These are phyloP conservation scores for Ormyrus pomaceus DNA, from an alignment of 2,888 invertebrate genomes.

Conservation along the genomic window DNA sequence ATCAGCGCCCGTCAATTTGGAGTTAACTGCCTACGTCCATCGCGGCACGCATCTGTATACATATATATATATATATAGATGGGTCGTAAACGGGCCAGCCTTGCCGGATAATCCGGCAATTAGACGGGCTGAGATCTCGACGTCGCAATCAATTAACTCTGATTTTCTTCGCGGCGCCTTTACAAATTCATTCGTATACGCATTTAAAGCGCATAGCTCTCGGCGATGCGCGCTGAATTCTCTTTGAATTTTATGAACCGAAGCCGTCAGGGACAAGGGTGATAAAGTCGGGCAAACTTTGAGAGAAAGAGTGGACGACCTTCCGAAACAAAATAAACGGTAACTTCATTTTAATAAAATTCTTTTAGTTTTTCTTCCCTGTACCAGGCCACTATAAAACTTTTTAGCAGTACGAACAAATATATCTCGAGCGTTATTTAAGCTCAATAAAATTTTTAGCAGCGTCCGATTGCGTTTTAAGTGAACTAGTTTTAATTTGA, in stretches of 20 bases:
- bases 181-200: not conserved
- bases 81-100: not conserved
- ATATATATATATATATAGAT: no score
- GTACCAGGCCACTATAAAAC: no score
- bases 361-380: no score
- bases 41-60: not conserved
- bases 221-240: no score
- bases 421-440: not conserved
- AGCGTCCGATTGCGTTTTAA: not conserved
- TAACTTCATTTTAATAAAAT: no score
- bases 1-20: conserved; percentile 40
- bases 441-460: not conserved
- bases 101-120: conserved; percentile 33
- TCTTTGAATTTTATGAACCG: no score
- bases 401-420: no score
- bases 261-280: no score
- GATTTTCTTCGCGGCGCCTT: not conserved
- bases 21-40: conserved; percentile 38
- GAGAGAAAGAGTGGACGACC: no score
- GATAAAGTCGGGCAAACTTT: no score
- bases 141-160: conserved; percentile 41
- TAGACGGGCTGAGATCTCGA: conserved; percentile 27
- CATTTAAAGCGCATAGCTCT: no score
- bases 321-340: no score
- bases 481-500: conserved; percentile 5